Conservation (phyloP, 2,113 vertebrate genomes). For the Ptychochromis oligacanthus region DNA sequence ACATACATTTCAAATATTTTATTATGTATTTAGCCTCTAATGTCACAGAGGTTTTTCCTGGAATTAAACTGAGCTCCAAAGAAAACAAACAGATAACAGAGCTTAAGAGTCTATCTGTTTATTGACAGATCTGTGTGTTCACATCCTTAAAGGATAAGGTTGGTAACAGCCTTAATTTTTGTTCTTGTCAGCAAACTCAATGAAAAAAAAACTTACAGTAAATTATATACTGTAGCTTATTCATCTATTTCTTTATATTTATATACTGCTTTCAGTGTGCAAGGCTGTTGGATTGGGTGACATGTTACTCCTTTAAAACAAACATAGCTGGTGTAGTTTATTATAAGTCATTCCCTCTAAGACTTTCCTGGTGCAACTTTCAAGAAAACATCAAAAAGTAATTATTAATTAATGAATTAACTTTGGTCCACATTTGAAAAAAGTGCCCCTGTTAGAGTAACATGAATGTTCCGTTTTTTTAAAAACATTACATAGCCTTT, state of each 20-base stretch:
- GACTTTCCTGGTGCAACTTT: not conserved
- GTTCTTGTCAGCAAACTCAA: not conserved
- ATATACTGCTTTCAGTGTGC: not conserved
- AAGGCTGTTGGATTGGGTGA: not conserved
- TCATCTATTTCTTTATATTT: not conserved
- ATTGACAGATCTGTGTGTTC: constrained; percentile 6
- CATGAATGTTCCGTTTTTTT: not conserved
- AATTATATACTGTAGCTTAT: not conserved
- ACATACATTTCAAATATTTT: not conserved
- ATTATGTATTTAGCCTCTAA: not conserved
- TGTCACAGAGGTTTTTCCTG: not conserved
- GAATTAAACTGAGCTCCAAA: not conserved
- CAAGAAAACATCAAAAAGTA: not conserved
- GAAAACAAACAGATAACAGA: not conserved
- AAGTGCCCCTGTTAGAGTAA: not conserved
- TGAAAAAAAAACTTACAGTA: not conserved
- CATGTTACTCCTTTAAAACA: not conserved
- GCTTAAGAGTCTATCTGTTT: not conserved
- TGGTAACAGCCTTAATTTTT: not conserved
- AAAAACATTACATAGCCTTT: too few species aligned
- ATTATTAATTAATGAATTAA: not conserved
- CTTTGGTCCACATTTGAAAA: not conserved
- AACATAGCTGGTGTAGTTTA: not conserved
- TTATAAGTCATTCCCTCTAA: not conserved
- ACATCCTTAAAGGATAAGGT: not conserved